phyloP scores from a whole-genome alignment of 2,113 vertebrate species.

The Natator depressus region DNA sequence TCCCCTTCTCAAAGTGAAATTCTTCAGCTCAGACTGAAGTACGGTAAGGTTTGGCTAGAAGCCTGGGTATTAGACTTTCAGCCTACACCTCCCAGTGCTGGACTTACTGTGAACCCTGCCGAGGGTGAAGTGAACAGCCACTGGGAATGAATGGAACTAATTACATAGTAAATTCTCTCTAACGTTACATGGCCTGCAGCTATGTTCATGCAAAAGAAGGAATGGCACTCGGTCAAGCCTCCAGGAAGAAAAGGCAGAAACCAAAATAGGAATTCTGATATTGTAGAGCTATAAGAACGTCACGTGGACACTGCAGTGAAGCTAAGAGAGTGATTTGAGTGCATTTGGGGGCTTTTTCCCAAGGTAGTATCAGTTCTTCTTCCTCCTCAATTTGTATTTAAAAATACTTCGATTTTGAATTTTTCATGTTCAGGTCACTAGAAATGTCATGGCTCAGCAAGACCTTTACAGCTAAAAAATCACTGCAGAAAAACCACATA shows the following conservation, averaged over 20 bases:
- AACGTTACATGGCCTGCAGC: background rate
- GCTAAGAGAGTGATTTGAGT: rapidly evolving
- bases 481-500: background rate
- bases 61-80: background rate
- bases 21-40: rapidly evolving
- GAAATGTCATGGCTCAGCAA: background rate
- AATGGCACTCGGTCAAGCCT: background rate
- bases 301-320: background rate
- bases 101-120: background rate
- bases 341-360: rapidly evolving
- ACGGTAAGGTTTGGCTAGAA: background rate
- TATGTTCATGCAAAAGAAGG: slow-evolving; percentile 4
- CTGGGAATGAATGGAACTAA: background rate
- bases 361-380: background rate
- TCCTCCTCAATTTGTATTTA: background rate
- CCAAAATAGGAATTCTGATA: background rate
- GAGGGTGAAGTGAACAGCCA: background rate
- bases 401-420: background rate
- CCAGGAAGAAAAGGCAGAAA: background rate
- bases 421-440: background rate
- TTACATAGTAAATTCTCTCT: background rate
- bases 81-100: background rate
- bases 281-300: background rate
- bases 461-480: background rate
- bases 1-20: rapidly evolving